Evolutionary conservation across 2,888 invertebrate genomes (phyloP).

Genomic region (Pachycephus smyrnensis): DNA sequence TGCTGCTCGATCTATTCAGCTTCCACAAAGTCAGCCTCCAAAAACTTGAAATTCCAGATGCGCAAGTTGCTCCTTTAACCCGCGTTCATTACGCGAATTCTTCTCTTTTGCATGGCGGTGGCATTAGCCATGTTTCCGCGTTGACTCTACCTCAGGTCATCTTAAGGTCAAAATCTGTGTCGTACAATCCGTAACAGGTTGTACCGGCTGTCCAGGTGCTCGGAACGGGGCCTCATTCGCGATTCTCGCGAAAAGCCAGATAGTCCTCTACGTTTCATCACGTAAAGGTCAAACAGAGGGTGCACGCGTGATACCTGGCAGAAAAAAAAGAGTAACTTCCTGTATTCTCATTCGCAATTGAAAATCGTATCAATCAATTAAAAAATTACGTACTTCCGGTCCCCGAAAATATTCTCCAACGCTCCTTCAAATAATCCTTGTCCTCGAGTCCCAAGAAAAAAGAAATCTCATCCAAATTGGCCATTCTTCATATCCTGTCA

Average conservation of each 20-base stretch:
- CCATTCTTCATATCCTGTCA: conserved; percentile 17
- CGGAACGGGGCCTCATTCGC: background rate
- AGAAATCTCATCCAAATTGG: background rate
- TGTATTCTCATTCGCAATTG: background rate
- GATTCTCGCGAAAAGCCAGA: background rate
- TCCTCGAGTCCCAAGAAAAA: background rate
- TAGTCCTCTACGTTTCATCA: background rate
- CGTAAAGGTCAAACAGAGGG: background rate
- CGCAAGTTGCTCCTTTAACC: conserved; percentile 29
- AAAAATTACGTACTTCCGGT: background rate
- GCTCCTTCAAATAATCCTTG: background rate
- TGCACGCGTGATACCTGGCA: background rate
- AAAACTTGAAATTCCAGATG: conserved; percentile 30
- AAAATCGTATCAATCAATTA: background rate
- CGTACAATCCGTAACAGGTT: conserved; percentile 56
- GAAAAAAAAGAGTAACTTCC: background rate
- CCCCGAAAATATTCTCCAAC: background rate
- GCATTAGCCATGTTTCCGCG: conserved; percentile 26
- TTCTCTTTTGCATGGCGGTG: conserved; percentile 14
- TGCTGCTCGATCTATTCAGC: background rate
- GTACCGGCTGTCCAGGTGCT: conserved; percentile 51
- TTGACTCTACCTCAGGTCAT: conserved; percentile 43
- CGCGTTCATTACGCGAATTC: conserved; percentile 32
- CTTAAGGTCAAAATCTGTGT: conserved; percentile 57
- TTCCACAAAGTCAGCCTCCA: background rate